These are phyloP conservation scores for Ophonus ardosiacus DNA, from an alignment of 2,888 invertebrate genomes.

Conservation along the genomic window DNA sequence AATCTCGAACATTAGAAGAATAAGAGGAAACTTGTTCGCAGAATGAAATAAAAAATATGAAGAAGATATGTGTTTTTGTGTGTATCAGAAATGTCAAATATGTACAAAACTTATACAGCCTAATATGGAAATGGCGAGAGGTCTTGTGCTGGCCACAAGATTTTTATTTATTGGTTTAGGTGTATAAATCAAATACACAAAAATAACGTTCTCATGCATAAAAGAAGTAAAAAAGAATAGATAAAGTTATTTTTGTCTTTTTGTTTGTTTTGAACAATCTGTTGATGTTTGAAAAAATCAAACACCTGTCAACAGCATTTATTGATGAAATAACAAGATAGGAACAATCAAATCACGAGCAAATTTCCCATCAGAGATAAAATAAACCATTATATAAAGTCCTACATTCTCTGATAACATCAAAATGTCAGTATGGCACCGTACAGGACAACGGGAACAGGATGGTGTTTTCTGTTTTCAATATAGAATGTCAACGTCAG, in stretches of 20 bases:
- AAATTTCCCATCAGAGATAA: conserved; percentile 37
- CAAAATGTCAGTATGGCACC: conserved; percentile 30
- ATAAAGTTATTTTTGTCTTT: background rate
- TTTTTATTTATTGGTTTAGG: no score
- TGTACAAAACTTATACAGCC: no score
- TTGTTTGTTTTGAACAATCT: background rate
- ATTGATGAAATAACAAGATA: conserved; percentile 16
- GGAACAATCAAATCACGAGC: conserved; percentile 31
- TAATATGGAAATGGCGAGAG: no score
- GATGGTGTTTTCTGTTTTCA: conserved; percentile 5
- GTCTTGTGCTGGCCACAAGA: no score
- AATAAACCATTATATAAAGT: conserved; percentile 36
- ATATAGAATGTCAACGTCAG: conserved; percentile 1
- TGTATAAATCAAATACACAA: no score
- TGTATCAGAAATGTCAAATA: no score
- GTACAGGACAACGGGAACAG: background rate
- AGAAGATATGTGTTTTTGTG: no score
- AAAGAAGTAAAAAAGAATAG: background rate
- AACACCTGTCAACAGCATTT: background rate
- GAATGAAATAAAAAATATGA: no score
- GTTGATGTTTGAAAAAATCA: background rate
- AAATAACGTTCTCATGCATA: background rate
- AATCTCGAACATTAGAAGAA: no score
- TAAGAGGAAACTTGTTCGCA: no score
- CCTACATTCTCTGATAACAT: conserved; percentile 14